Percentiles rank a stretch among this genome's conserved stretches.
These are phyloP conservation scores for Melanostoma scalare DNA, from an alignment of 2,888 invertebrate species.

Conservation along the genomic window DNA sequence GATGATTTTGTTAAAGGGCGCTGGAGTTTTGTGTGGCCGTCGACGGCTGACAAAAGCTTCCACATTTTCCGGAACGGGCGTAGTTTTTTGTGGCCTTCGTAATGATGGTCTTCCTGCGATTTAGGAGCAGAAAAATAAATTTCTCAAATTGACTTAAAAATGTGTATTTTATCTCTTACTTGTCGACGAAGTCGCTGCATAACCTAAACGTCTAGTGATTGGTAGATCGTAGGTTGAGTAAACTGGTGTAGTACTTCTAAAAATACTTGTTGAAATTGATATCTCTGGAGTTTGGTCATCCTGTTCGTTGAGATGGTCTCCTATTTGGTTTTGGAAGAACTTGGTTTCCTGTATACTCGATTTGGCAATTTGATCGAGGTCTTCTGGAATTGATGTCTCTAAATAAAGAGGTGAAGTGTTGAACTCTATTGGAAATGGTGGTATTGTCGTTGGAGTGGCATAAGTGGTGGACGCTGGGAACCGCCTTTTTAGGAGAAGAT, in stretches of 20 bases:
- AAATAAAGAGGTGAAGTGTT: conserved; percentile 61
- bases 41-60: conserved; percentile 78
- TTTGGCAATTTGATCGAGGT: conserved; percentile 80
- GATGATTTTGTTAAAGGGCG: conserved; percentile 79
- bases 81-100: conserved; percentile 76
- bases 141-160: too few species aligned
- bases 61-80: conserved; percentile 73
- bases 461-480: conserved; percentile 77
- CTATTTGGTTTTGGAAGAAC: conserved; percentile 78
- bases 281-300: conserved; percentile 41
- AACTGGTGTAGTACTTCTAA: conserved; percentile 71
- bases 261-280: conserved; percentile 68
- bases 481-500: conserved; percentile 82
- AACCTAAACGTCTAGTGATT: conserved; percentile 74
- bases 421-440: conserved; percentile 55
- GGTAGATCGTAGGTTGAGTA: conserved; percentile 73
- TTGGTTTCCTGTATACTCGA: conserved; percentile 80
- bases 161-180: conserved; percentile 52
- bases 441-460: conserved; percentile 74
- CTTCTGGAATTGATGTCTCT: conserved; percentile 73
- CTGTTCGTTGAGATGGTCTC: conserved; percentile 67
- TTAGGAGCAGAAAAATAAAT: not conserved
- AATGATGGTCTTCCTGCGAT: conserved; percentile 74
- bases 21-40: conserved; percentile 78
- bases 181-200: conserved; percentile 37